Base-by-base conservation (phyloP, 1,140 invertebrate species). In the Drosophila bocki region DNA sequence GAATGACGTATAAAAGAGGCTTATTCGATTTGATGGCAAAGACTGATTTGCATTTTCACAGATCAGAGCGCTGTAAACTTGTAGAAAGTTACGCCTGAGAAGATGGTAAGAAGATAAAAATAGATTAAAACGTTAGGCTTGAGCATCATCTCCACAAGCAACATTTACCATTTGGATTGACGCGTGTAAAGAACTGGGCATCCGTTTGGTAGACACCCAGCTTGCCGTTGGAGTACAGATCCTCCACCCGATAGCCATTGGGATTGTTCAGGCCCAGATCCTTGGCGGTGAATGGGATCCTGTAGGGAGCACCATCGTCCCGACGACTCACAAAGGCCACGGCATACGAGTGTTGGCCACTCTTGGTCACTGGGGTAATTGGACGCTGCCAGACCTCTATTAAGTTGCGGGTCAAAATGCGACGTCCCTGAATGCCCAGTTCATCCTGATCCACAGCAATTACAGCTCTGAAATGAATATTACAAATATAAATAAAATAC, bases 371-470 rank as follows among this genome's bases (percentile, higher is more conserved):
- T 0, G 97, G 97, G 5, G 95, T 95, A 50, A 98, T 96, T 2
- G 97, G 97, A 53, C 97, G 94, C 3, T 96, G 96, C 97, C 97
- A 98, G 82, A 98, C 98, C 93, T 98, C 97, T 82, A 98, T 97
- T 48, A 96, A 96, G 76, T 96, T 96, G 78, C 97, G 96, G 95
- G 97, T 22, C 1, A 80, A 29, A 4, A 93, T 94, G 72, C 95
- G 92, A 62, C 94, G 93, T 0, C 92, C 92, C 41, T 93, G 92
- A 17, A 93, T 93, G 19, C 97, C 98, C 47, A 98, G 84, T 7
- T 94, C 93, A 93, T 99, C 98, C 92, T 99, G 98, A 93, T 98
- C 96, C 9, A 99, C 95, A 39, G 94, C 95, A 70, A 99, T 98
- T 2, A 94, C 91, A 50, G 95, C 94, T 68, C 94, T 94, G 81